Conservation (phyloP, 2,888 invertebrate genomes). For the Hermaeophaga mercurialis region DNA sequence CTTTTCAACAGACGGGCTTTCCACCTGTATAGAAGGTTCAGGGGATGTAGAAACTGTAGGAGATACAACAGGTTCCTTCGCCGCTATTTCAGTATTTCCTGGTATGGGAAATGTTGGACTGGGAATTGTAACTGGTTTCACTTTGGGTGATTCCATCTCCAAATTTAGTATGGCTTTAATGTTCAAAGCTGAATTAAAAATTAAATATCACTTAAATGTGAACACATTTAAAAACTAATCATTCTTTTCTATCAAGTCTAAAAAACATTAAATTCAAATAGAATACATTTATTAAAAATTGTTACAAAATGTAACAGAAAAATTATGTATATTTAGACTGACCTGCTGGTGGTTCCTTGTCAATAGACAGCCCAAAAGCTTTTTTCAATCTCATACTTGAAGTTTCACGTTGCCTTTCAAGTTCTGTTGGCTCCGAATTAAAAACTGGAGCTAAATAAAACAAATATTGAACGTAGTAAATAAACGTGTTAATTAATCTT, state of each 20-base stretch:
- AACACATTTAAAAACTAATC: background rate
- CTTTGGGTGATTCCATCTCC: constrained; percentile 47
- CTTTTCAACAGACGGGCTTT: constrained; percentile 7
- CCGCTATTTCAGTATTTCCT: constrained; percentile 40
- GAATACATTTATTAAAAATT: too few relatives aligned
- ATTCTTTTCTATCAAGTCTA: background rate
- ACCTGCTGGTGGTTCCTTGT: constrained; percentile 67
- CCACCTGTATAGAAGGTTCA: constrained; percentile 22
- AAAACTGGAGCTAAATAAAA: constrained; percentile 64
- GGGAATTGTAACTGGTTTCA: constrained; percentile 44
- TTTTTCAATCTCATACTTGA: constrained; percentile 82
- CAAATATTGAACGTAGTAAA: constrained; percentile 18
- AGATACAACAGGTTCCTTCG: constrained; percentile 17
- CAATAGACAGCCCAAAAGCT: constrained; percentile 78
- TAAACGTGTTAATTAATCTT: too few relatives aligned
- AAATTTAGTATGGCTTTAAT: constrained; percentile 52
- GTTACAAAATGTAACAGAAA: too few relatives aligned
- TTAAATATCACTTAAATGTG: constrained; percentile 4
- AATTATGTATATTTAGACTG: constrained; percentile 38
- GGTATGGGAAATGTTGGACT: constrained; percentile 52
- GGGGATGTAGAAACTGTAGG: constrained; percentile 25
- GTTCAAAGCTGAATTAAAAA: constrained; percentile 47
- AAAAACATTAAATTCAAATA: too few relatives aligned
- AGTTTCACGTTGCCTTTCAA: constrained; percentile 86
- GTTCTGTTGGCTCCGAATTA: constrained; percentile 82